Percentiles rank a stretch among this genome's conserved stretches.
Evolutionary conservation across 92 coral and sea anemone genomes (phyloP).

Genomic region (Porites divaricata): DNA sequence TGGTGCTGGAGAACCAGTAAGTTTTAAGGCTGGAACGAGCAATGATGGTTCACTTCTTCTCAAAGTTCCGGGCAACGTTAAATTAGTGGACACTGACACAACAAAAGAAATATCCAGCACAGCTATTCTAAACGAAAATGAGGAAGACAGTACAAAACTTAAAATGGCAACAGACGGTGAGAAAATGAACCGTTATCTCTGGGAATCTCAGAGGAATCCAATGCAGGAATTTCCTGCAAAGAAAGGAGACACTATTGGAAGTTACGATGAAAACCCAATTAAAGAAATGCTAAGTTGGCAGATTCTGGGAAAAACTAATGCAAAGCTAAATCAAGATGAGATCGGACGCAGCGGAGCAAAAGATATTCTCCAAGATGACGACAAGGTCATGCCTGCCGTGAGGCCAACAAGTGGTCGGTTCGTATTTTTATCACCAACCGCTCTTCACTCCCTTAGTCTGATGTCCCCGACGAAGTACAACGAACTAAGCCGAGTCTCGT

Average conservation of each 20-base stretch:
- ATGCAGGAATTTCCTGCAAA: slow-evolving; percentile 22
- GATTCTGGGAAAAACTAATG: slow-evolving; percentile 60
- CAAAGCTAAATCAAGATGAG: slow-evolving; percentile 36
- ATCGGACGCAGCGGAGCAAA: slow-evolving; percentile 17
- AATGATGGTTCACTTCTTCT: slow-evolving; percentile 78
- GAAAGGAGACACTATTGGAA: slow-evolving; percentile 22
- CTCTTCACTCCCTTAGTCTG: neutral
- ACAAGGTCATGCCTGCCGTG: neutral
- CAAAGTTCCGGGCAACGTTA: slow-evolving; percentile 71
- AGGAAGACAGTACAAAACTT: neutral
- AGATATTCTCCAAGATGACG: slow-evolving; percentile 12
- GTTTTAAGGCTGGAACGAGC: slow-evolving; percentile 86
- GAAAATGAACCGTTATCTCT: slow-evolving; percentile 25
- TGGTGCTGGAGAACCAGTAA: slow-evolving; percentile 80
- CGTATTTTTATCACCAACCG: neutral
- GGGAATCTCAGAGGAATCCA: neutral
- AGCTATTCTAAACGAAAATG: neutral
- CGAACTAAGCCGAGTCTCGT: slow-evolving; percentile 30
- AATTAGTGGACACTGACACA: slow-evolving; percentile 30
- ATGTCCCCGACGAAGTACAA: slow-evolving; percentile 34
- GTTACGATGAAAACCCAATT: neutral
- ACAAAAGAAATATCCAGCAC: slow-evolving; percentile 4
- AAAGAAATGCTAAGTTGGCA: slow-evolving; percentile 44
- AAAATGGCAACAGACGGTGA: slow-evolving; percentile 15
- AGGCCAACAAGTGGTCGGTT: slow-evolving; percentile 23